Base-by-base conservation (phyloP, 2,113 vertebrate species). In the Macheiramphus alcinus region DNA sequence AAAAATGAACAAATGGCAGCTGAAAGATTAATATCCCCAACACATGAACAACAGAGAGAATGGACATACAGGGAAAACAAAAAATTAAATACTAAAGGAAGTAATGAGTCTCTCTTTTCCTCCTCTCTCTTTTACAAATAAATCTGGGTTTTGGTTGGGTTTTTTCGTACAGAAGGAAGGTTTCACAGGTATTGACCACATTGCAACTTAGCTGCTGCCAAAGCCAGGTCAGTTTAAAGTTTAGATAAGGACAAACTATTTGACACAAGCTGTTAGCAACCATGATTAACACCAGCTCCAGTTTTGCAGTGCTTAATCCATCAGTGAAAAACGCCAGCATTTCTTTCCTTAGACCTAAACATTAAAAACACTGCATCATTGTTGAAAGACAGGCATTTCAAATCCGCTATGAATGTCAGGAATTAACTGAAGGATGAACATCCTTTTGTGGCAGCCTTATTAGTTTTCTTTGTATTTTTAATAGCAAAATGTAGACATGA, bases 371-470 rank as follows among this genome's bases (percentile, higher is more conserved):
- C 34, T 75, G 86, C 80, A 83, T 38, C 80, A 45, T 7, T 93
- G 94, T 40, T 91, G 84, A 92, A 65, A 92, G 78, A 66, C 59
- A 91, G 71, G 79, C 87, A 90, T 91, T 87, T 76, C 79, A 94
- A 70, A 94, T 43, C 45, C 0, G 3, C 66, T 47, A 6, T 4
- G 50, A 96, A 91, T 80, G 84, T 50, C 90, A 93, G 82, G 87
- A 96, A 96, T 91, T 90, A 88, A 91, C 84, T 27, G 63, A 86
- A 94, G 87, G 87, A 94, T 91, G 81, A 95, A 80, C 89, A 91
- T 78, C 80, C 78, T 90, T 82, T 89, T 94, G 89, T 63, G 92
- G 81, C 29, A 96, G 81, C 36, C 47, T 50, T 90, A 38, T 29
- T 83, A 65, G 6, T 53, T 72, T 76, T 70, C 67, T 85, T 93